Base-by-base conservation (phyloP, 2,888 invertebrate species). In the Acronicta leporina region DNA sequence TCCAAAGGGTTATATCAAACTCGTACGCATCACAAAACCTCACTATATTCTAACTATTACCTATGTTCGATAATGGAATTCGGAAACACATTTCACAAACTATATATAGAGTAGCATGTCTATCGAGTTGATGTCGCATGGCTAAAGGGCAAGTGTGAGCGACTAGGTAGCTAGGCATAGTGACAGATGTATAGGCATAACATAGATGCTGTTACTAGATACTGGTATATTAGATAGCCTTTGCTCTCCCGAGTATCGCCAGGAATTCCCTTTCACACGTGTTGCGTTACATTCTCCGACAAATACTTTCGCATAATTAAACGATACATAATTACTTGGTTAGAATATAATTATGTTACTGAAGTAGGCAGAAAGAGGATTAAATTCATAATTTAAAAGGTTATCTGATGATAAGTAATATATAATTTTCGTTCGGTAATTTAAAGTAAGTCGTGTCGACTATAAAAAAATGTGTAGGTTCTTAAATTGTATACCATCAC, bases 231-330 rank as follows among this genome's bases (percentile, higher is more conserved):
- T 33, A 33, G 33, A 33, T 33, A 33, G 11, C 11, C 53, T 41
- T 25, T 53, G 15, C n/a, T 50, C 16, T 42, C 14, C 10, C n/a
- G 30, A 49, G 13, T 2, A 33, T 11, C 45, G 20, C 30, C n/a
- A 8, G n/a, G 30, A 58, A 53, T 46, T 45, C 38, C 30, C 38
- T 14, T 30, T n/a, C 30, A 58, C 27, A 48, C 35, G 16, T 45
- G 16, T 53, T 47, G 27, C 35, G 33, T 47, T 46, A 13, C 25
- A 51, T 40, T 46, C n/a, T 16, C 50, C 38, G 44, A 20, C 41
- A 38, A 55, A 51, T 66, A 51, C 10, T 40, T 48, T 11, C 45
- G 30, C 42, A 38, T 46, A 65, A 45, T 42, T 65, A 38, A 54
- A 58, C 20, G n/a, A 42, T 20, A 41, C 27, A 30, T 44, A 9